Conservation (phyloP, 2,888 invertebrate species). For the Melipona beecheii region DNA sequence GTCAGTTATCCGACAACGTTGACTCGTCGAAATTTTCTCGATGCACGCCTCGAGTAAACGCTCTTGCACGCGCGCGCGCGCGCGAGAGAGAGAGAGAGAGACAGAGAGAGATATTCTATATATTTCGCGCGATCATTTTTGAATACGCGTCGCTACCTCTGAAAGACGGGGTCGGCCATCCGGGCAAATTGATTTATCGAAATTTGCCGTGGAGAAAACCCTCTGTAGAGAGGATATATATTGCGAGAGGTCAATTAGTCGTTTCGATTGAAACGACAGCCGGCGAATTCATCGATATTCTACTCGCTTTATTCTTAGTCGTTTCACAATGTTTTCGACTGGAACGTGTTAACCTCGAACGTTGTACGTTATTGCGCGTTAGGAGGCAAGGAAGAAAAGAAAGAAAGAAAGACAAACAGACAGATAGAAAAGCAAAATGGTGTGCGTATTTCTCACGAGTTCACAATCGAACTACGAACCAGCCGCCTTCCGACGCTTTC, state of each 20-base stretch:
- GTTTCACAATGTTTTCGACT: slow-evolving; percentile 47
- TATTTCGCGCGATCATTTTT: no score
- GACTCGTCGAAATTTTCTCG: no score
- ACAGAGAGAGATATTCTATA: no score
- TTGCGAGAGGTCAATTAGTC: slow-evolving; percentile 12
- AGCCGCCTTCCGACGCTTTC: slow-evolving; percentile 53
- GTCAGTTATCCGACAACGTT: not conserved
- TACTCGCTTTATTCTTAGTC: slow-evolving; percentile 39
- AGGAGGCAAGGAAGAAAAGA: no score
- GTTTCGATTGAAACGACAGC: not conserved
- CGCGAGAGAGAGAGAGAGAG: no score
- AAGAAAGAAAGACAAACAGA: not conserved
- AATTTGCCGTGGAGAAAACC: not conserved
- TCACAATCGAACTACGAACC: slow-evolving; percentile 39
- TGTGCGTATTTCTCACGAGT: slow-evolving; percentile 63
- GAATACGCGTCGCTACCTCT: not conserved
- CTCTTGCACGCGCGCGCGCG: no score
- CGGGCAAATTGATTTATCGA: not conserved
- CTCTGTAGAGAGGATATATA: not conserved
- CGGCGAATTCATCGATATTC: slow-evolving; percentile 13
- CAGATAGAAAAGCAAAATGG: slow-evolving; percentile 22
- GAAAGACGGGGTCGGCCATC: not conserved
- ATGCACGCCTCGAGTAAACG: no score
- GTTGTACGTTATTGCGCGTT: not conserved
- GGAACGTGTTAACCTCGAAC: slow-evolving; percentile 37